phyloP scores from a whole-genome alignment of 2,888 invertebrate genomes.

The Synanthedon vespiformis region DNA sequence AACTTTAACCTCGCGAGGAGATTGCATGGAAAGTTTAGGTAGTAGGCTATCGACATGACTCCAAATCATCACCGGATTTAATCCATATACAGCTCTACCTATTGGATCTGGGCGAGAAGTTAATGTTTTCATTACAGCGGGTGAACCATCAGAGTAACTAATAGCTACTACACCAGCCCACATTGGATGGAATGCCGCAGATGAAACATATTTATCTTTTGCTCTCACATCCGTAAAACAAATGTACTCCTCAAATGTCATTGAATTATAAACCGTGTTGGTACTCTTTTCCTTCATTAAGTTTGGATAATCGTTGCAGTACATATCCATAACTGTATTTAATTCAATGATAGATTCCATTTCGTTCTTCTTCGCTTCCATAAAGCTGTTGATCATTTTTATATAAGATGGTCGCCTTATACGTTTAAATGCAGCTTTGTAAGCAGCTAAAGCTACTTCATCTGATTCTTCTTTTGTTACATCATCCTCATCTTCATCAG shows the following conservation, averaged over 20 bases:
- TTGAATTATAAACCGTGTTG: constrained; percentile 36
- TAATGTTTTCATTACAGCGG: constrained; percentile 51
- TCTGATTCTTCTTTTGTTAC: constrained; percentile 22
- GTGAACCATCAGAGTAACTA: constrained; percentile 73
- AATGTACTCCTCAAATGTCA: constrained; percentile 64
- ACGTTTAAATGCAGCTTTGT: constrained; percentile 32
- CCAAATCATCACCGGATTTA: constrained; percentile 80
- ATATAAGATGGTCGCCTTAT: constrained; percentile 51
- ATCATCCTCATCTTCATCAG: constrained; percentile 25
- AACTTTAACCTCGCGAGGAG: constrained; percentile 74
- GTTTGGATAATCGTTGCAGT: constrained; percentile 72
- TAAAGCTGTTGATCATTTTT: constrained; percentile 38
- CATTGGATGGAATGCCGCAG: constrained; percentile 78
- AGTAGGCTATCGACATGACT: constrained; percentile 77
- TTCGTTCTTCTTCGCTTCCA: constrained; percentile 26
- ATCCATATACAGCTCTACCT: constrained; percentile 69
- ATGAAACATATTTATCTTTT: constrained; percentile 75
- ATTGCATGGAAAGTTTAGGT: constrained; percentile 77
- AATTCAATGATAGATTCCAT: constrained; percentile 49
- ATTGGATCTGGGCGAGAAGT: constrained; percentile 55
- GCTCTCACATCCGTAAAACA: constrained; percentile 77
- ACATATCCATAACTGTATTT: constrained; percentile 71
- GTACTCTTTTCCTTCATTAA: constrained; percentile 42
- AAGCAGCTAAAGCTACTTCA: constrained; percentile 38
- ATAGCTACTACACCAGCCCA: constrained; percentile 77